Conservation (phyloP, 2,888 invertebrate species). For the Yponomeuta cagnagella region DNA sequence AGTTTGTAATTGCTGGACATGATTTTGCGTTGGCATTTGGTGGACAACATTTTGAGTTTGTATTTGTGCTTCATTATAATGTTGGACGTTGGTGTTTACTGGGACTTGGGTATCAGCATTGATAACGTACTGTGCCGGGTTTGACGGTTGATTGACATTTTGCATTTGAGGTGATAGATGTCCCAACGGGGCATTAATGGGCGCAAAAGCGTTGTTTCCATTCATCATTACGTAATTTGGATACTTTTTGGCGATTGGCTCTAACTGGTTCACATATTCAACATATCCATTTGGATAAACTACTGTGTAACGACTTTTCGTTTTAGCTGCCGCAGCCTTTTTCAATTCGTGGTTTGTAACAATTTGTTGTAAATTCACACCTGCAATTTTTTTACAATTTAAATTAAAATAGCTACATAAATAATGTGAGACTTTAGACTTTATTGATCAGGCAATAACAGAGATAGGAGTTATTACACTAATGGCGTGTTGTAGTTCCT, state of each 20-base stretch:
- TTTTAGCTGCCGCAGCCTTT: not conserved
- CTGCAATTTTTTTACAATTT: not conserved
- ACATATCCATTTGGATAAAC: not conserved
- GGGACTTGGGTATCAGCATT: not conserved
- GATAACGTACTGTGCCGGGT: not conserved
- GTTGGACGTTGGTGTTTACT: not conserved
- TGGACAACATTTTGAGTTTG: not conserved
- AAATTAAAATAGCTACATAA: not conserved
- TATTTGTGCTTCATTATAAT: not conserved
- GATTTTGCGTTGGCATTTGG: not conserved
- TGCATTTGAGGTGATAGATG: not conserved
- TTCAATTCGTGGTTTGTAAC: not conserved
- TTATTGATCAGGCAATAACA: too few species aligned
- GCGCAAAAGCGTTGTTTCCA: not conserved
- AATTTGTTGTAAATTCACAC: not conserved
- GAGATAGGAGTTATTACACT: too few species aligned
- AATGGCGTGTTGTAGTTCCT: too few species aligned
- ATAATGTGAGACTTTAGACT: too few species aligned
- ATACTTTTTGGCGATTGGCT: not conserved
- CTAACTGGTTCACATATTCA: not conserved
- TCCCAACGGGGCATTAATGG: not conserved
- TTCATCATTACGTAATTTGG: not conserved
- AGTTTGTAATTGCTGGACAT: not conserved
- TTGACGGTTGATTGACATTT: not conserved
- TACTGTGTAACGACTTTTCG: not conserved